Conservation (phyloP, 2,113 vertebrate species). For the Trinectes maculatus region DNA sequence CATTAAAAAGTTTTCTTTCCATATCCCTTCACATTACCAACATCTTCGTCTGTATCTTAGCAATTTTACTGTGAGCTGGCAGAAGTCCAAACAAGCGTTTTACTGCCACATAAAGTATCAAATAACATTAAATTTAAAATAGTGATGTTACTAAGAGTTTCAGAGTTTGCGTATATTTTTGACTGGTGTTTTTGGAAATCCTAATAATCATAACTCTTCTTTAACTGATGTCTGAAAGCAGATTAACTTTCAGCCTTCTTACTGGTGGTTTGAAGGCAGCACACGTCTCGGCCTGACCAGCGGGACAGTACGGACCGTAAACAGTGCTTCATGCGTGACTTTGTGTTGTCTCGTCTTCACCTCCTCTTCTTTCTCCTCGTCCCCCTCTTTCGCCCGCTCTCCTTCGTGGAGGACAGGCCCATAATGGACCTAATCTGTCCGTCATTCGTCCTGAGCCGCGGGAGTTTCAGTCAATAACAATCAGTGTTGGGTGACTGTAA, state of each 20-base stretch:
- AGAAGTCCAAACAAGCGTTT: neutral
- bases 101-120: neutral
- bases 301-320: slow-evolving; percentile 35
- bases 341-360: slow-evolving; percentile 48
- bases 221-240: too few species aligned
- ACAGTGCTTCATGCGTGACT: slow-evolving; percentile 54
- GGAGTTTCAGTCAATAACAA: slow-evolving; percentile 87
- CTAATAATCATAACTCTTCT: too few species aligned
- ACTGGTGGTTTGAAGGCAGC: neutral
- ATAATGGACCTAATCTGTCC: slow-evolving; percentile 85
- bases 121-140: neutral
- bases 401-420: slow-evolving; percentile 74
- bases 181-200: too few species aligned
- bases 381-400: slow-evolving; percentile 41
- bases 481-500: slow-evolving; percentile 86
- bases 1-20: neutral
- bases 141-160: too few species aligned
- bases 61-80: neutral
- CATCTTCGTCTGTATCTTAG: neutral
- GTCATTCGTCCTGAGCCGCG: slow-evolving; percentile 81
- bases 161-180: too few species aligned
- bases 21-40: neutral
- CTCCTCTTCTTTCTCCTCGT: slow-evolving; percentile 8
- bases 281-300: neutral
- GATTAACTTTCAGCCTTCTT: too few species aligned